Base-by-base conservation (phyloP, 2,113 vertebrate species). In the Trochalopteron elliotii region DNA sequence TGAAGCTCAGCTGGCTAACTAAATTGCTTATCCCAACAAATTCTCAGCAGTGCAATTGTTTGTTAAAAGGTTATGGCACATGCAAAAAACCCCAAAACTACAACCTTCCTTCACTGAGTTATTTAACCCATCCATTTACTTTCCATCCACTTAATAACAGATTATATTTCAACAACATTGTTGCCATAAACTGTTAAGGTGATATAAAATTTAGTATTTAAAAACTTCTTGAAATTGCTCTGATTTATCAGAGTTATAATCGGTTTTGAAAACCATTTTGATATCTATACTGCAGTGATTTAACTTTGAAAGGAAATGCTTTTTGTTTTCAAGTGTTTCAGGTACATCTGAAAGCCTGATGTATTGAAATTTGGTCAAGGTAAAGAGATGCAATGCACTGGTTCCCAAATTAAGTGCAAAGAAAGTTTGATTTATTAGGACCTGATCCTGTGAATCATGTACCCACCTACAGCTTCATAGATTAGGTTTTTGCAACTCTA, bases 401-500 rank as follows among this genome's bases (percentile, higher is more conserved):
- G 17, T 42, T 90, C 39, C 47, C 59, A 90, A 93, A 94, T 24
- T 23, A 47, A 69, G 12, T 39, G 59, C 72, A 83, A 88, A 85
- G 35, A n/a, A 72, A 90, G 57, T 86, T 64, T 95, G 61, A 88
- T 97, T 93, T 90, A 93, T 96, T 75, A 91, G 59, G 67, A 77
- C 21, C 37, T 49, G 35, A 53, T 79, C 88, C 37, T 92, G 56
- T 93, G 93, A 96, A 83, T 97, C 88, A 95, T 68, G 47, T 59
- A 68, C 37, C 71, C 87, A 88, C 90, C 86, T 88, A 94, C 91
- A 93, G 65, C 39, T 89, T 82, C 78, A 52, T 14, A 90, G 90
- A 89, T 96, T 67, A 91, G 76, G 19, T 87, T 35, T 71, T 72
- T 86, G 59, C 44, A 79, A n/a, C 70, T 87, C 33, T 42, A 69